Base-by-base conservation (phyloP, 2,113 vertebrate species). In the Mastomys natalensis region DNA sequence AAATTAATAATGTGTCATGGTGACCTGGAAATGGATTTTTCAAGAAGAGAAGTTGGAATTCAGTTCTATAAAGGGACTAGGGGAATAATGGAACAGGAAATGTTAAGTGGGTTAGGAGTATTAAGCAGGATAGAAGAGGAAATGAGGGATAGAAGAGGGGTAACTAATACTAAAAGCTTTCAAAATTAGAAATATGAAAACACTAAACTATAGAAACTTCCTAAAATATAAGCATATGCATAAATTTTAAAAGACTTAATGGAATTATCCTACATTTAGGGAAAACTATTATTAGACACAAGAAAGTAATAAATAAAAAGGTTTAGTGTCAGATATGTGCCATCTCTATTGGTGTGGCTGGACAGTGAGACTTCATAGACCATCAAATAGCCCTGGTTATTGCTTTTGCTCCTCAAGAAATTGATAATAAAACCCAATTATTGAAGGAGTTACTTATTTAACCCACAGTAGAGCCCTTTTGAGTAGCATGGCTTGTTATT, bases 341-440 rank as follows among this genome's bases (percentile, higher is more conserved):
- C 21, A 43, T 19, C 9, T 72, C 72, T 73, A 22, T 73, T 3
- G 8, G 21, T 11, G 5, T 76, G 45, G 40, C 40, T 26, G 73
- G 73, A 22, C 43, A 29, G 2, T 43, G 72, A 10, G 73, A 26
- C 1, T 2, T 13, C 40, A 45, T 26, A 45, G 43, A 29, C 43
- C 26, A 3, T 45, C 73, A 45, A 76, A 26, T 45, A 13, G 5
- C 3, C 15, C 73, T 26, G 1, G 10, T 31, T 77, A 48, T 48
- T 7, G 13, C 9, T 1, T 16, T 48, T 16, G 1, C 1, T 19
- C 43, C 26, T 48, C 13, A 12, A 16, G 0, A 16, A 34, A 6
- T 24, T 62, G 21, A 24, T 62, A 24, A 62, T 24, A 24, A 62
- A 62, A 6, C 19, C 60, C 7, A 22, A 21, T 24, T 55, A 55